phyloP scores from a whole-genome alignment of 2,113 vertebrate genomes.

The Symphodus melops region DNA sequence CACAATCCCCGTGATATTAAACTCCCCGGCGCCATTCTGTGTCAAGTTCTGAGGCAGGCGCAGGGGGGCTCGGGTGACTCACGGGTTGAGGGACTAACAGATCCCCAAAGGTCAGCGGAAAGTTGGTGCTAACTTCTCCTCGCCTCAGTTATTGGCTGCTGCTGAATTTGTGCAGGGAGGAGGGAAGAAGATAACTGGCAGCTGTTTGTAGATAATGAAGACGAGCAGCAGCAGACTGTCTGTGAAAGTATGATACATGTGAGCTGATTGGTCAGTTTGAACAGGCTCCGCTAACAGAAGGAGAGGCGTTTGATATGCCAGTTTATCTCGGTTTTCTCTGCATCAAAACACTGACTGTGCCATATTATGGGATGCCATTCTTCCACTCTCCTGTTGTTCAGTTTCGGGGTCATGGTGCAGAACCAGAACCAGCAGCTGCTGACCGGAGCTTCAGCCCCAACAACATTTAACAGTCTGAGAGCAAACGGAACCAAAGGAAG shows the following conservation, averaged over 20 bases:
- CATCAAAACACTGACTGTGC: too few species aligned
- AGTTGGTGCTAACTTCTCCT: slow-evolving; percentile 59
- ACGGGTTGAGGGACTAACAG: slow-evolving; percentile 37
- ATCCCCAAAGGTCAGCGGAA: slow-evolving; percentile 55
- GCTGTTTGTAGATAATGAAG: slow-evolving; percentile 42
- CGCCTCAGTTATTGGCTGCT: slow-evolving; percentile 50
- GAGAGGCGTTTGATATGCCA: too few species aligned
- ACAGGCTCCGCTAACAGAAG: too few species aligned
- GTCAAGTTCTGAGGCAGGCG: slow-evolving; percentile 57
- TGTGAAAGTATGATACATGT: not conserved
- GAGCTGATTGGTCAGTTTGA: too few species aligned
- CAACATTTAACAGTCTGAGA: too few species aligned
- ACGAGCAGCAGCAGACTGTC: slow-evolving; percentile 30
- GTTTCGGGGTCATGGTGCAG: too few species aligned
- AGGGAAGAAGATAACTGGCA: slow-evolving; percentile 31
- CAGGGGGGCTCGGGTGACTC: slow-evolving; percentile 42
- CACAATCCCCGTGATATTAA: slow-evolving; percentile 72
- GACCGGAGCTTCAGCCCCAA: too few species aligned
- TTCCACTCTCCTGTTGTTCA: too few species aligned
- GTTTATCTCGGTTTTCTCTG: too few species aligned
- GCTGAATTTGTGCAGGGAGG: slow-evolving; percentile 20
- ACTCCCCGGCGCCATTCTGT: slow-evolving; percentile 58
- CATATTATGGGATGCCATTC: too few species aligned
- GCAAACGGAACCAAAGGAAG: too few species aligned
- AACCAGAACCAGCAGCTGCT: too few species aligned